Base-by-base conservation (phyloP, 2,888 invertebrate genomes). In the Drosophila planitibia region DNA sequence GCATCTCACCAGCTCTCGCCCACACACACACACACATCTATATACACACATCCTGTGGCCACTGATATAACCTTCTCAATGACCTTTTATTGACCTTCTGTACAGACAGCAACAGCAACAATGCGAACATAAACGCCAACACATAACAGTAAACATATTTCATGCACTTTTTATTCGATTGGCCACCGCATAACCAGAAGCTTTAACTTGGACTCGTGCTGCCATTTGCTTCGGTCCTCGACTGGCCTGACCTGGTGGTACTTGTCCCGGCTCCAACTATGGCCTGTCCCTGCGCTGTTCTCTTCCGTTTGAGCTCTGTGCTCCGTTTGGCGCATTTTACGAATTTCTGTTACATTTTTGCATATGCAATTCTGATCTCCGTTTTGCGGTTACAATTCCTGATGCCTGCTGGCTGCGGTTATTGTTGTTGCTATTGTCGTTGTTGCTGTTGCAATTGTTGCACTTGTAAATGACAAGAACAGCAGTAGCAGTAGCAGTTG, bases 361-460 rank as follows among this genome's bases (percentile, higher is more conserved):
- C 83, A 83, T 83, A 83, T 83, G 83, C 86, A 85, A 83, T 83
- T 81, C 82, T 85, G 82, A 82, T 82, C 82, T 85, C 80, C 85
- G 85, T 70, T 85, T 83, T 83, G 83, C 71, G 83, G 83, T 83
- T 85, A 63, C 82, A 82, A 76, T 76, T 76, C 70, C 69, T 57
- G 70, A 69, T 69, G 69, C 41, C 68, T 80, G 75, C 70, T 69
- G 66, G 66, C 68, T 82, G 79, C 65, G 51, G 59, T 47, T 65
- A 28, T 62, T 61, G 58, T 32, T 62, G 47, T 32, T 62, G 35
- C 28, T 59, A 35, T 12, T 67, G 57, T 4, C 47, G 39, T 52
- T 59, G 53, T 10, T 58, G 33, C 7, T 33, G 51, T 39, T 66
- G 69, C 53, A 68, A 60, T 73, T 71, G 79, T 61, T 85, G 83